Conservation (phyloP, 2,113 vertebrate genomes). For the Dicerorhinus sumatrensis region DNA sequence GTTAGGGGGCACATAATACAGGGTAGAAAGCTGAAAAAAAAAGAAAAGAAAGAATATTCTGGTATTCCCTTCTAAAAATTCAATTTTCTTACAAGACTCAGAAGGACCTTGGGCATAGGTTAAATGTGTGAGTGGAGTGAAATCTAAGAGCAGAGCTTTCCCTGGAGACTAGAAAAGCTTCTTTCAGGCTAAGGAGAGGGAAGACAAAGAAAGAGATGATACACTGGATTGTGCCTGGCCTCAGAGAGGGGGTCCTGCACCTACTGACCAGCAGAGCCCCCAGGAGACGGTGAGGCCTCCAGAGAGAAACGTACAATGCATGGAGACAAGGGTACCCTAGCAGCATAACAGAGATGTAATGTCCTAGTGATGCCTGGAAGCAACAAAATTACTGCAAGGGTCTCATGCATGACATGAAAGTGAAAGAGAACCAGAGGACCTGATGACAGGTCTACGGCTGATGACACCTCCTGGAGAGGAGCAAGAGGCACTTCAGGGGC, state of each 20-base stretch:
- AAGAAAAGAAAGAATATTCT: not conserved
- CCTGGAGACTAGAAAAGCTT: not conserved
- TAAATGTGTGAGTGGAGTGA: not conserved
- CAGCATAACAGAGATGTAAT: not conserved
- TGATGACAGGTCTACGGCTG: no score
- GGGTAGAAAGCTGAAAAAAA: not conserved
- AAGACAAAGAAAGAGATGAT: not conserved
- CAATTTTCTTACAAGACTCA: constrained; percentile 1
- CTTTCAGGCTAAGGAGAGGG: not conserved
- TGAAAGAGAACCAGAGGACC: not conserved
- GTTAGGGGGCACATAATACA: constrained; percentile 11
- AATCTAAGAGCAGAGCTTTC: constrained; percentile 27
- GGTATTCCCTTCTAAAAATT: not conserved
- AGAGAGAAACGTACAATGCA: not conserved
- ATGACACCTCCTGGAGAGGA: no score
- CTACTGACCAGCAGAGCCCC: not conserved
- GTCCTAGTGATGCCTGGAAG: not conserved
- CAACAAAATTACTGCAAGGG: not conserved
- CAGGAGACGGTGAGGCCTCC: not conserved
- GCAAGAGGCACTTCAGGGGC: not conserved
- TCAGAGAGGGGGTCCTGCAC: not conserved
- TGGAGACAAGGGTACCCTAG: not conserved
- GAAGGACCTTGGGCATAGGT: not conserved
- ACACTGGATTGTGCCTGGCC: not conserved
- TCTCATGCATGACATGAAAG: not conserved